Percentiles rank a stretch among this genome's conserved stretches.
Conservation (phyloP, 2,113 vertebrate species). For the Hydropotes inermis region DNA sequence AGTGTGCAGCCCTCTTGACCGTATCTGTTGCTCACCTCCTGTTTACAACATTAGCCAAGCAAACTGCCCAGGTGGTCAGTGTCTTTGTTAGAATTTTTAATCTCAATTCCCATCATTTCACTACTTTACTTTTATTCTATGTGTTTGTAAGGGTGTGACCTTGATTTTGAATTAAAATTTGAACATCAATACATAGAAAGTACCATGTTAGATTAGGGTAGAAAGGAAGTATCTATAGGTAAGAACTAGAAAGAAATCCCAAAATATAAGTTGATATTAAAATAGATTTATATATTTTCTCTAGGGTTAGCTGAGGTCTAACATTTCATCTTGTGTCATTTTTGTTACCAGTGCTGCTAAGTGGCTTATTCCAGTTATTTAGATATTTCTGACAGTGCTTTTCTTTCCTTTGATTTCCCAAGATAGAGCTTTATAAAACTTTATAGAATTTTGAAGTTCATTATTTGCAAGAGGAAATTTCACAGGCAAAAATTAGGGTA, state of each 20-base stretch:
- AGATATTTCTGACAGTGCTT: background rate
- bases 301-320: background rate
- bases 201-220: background rate
- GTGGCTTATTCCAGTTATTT: background rate
- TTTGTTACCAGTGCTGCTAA: background rate
- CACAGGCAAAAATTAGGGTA: background rate
- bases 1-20: background rate
- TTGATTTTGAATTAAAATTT: slow-evolving; percentile 6
- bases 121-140: background rate
- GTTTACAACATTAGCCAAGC: background rate
- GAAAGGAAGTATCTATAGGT: background rate
- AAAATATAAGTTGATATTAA: background rate
- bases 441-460: background rate
- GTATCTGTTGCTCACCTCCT: background rate
- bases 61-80: background rate
- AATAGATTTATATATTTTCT: background rate
- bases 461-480: background rate
- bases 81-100: background rate
- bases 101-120: background rate
- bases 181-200: background rate
- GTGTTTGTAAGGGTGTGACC: background rate
- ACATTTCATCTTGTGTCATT: background rate
- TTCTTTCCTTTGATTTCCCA: background rate
- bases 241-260: background rate
- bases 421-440: background rate